Conservation (phyloP, 2,797 vertebrate genomes). For the Scarus forsteni region DNA sequence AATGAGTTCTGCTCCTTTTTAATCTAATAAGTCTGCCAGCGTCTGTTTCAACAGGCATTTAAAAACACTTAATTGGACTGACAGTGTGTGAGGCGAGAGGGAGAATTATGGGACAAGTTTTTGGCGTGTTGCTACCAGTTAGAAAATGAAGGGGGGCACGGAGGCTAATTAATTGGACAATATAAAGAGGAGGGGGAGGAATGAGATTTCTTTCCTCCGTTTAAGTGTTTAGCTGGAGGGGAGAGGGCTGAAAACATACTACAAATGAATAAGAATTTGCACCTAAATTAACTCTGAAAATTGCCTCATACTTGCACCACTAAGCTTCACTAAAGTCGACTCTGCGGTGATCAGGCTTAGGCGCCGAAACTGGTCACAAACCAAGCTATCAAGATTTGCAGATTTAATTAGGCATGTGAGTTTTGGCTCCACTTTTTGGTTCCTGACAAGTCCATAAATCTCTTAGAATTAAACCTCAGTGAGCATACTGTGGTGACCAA, state of each 20-base stretch:
- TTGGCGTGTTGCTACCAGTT: slow-evolving; percentile 49
- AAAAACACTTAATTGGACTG: slow-evolving; percentile 75
- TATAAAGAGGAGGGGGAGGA: slow-evolving; percentile 32
- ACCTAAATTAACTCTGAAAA: background rate
- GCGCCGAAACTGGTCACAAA: no score
- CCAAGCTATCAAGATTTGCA: no score
- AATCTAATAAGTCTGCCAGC: slow-evolving; percentile 74
- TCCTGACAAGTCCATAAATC: no score
- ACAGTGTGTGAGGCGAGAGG: slow-evolving; percentile 56
- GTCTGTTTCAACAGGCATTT: slow-evolving; percentile 76
- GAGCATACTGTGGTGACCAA: no score
- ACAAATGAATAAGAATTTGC: background rate
- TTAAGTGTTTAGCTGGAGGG: slow-evolving; percentile 4
- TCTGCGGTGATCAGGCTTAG: background rate
- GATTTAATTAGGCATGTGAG: no score
- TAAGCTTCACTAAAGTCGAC: background rate
- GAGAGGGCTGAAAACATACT: slow-evolving; percentile 3
- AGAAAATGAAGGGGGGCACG: slow-evolving; percentile 14
- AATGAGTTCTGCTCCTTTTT: slow-evolving; percentile 74
- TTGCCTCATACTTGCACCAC: background rate
- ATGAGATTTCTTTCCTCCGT: slow-evolving; percentile 32
- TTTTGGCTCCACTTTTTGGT: no score
- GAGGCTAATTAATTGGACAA: slow-evolving; percentile 63
- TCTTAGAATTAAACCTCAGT: no score
- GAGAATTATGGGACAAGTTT: slow-evolving; percentile 54